Conservation (phyloP, 2,888 invertebrate species). For the Orthonychiurus folsomi region DNA sequence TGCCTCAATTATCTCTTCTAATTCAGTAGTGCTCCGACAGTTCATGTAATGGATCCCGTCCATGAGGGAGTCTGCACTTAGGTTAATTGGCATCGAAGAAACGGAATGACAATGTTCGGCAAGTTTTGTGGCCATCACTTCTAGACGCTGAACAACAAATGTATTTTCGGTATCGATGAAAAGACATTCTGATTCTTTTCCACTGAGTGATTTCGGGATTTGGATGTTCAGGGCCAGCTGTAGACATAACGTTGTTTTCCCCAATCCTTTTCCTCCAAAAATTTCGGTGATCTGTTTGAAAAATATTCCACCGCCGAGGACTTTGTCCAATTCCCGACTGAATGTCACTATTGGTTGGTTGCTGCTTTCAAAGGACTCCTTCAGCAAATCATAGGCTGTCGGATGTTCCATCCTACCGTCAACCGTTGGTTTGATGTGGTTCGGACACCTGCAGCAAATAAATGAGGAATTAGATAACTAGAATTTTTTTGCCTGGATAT, state of each 20-base stretch:
- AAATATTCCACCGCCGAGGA: conserved; percentile 30
- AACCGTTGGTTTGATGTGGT: too few relatives aligned
- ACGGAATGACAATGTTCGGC: conserved; percentile 22
- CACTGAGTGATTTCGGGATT: conserved; percentile 20
- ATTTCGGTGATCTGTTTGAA: conserved; percentile 33
- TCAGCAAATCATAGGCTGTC: background rate
- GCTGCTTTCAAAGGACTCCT: background rate
- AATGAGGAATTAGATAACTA: too few relatives aligned
- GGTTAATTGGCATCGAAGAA: too few relatives aligned
- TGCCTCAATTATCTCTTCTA: conserved; percentile 16
- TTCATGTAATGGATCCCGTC: conserved; percentile 22
- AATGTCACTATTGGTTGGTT: background rate
- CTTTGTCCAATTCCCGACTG: conserved; percentile 9
- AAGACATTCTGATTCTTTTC: conserved; percentile 25
- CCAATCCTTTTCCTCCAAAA: conserved; percentile 30
- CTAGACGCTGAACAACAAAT: conserved; percentile 20
- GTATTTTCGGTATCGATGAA: conserved; percentile 36
- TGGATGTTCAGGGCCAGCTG: conserved; percentile 31
- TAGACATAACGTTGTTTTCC: conserved; percentile 35
- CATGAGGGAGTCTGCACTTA: conserved; percentile 17
- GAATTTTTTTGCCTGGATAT: too few relatives aligned
- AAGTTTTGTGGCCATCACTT: conserved; percentile 25
- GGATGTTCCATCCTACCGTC: background rate
- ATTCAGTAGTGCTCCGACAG: conserved; percentile 15
- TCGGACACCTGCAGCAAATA: too few relatives aligned